A percentile compares a stretch with the other conserved stretches of the same genome.
Evolutionary conservation across 2,888 invertebrate genomes (phyloP).

Genomic region (Spialia ferax): DNA sequence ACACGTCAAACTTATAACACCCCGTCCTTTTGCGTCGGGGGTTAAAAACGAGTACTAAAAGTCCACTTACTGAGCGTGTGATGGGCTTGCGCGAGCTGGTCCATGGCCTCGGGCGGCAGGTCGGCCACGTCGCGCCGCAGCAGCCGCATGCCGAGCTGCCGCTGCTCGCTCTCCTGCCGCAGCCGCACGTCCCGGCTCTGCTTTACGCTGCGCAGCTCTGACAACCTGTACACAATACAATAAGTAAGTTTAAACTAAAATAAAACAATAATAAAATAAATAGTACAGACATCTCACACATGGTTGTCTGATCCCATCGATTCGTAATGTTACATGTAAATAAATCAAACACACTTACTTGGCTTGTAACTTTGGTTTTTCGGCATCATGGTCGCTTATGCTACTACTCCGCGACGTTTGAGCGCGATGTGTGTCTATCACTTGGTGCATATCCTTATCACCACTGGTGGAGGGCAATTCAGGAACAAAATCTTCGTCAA

Average conservation of each 20-base stretch:
- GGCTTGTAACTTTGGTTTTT: conserved; percentile 78
- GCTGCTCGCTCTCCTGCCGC: conserved; percentile 91
- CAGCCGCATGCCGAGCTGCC: conserved; percentile 92
- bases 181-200: conserved; percentile 92
- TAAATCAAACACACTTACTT: conserved; percentile 70
- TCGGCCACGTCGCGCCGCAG: conserved; percentile 91
- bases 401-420: conserved; percentile 76
- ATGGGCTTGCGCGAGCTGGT: conserved; percentile 91
- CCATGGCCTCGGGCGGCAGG: conserved; percentile 91
- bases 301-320: no score
- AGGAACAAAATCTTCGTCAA: conserved; percentile 63
- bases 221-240: conserved; percentile 79
- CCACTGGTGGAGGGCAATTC: conserved; percentile 64
- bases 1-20: no score
- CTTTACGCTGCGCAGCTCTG: conserved; percentile 91
- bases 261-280: not conserved
- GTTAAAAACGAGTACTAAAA: not conserved
- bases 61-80: conserved; percentile 92
- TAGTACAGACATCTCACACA: no score
- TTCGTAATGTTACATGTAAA: not conserved
- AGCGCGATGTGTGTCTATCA: conserved; percentile 71
- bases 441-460: conserved; percentile 66
- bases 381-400: conserved; percentile 72
- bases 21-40: no score
- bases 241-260: not conserved